Conservation (phyloP, 2,113 vertebrate genomes). For the Oxyruncus cristatus region DNA sequence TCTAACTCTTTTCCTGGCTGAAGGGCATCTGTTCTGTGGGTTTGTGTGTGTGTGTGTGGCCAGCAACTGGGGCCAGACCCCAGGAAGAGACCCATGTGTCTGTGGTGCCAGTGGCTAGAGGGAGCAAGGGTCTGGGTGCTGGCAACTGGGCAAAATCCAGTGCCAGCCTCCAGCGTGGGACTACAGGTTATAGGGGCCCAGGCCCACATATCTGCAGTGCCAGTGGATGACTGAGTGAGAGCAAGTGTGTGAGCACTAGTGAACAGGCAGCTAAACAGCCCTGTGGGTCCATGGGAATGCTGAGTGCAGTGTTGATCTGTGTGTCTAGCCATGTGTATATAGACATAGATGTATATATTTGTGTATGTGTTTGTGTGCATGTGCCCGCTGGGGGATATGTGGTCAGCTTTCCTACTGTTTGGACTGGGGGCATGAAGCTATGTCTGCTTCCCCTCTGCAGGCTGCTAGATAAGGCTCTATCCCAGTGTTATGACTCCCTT, state of each 20-base stretch:
- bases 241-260: accelerated
- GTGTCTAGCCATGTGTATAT: background rate
- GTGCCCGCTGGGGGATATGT: background rate
- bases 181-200: background rate
- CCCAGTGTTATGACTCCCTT: background rate
- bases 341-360: background rate
- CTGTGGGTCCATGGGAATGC: background rate
- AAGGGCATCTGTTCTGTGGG: background rate
- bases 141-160: background rate
- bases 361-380: background rate
- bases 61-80: background rate
- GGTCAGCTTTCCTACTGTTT: background rate
- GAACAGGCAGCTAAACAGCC: background rate
- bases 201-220: background rate
- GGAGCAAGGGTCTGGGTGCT: accelerated
- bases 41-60: background rate
- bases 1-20: background rate
- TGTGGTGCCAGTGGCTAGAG: accelerated
- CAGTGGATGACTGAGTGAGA: too few relatives aligned
- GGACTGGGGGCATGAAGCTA: background rate
- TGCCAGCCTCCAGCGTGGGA: background rate
- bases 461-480: background rate
- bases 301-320: background rate
- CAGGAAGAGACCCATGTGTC: background rate
- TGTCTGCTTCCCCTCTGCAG: background rate